Conservation (phyloP, 2,888 invertebrate species). For the Lepeophtheirus nordmannii region DNA sequence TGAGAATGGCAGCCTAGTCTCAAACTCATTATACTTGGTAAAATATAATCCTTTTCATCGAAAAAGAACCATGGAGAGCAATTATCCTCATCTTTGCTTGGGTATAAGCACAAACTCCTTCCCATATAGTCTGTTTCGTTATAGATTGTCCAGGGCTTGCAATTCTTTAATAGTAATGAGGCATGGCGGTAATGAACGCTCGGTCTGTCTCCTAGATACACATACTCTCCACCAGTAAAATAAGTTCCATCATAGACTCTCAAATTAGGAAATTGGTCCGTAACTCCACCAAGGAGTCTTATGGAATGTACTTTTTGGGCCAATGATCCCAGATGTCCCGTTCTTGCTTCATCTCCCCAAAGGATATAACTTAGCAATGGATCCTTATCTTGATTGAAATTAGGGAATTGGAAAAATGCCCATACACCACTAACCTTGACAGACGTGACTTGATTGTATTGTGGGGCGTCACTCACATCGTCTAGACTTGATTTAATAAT, state of each 20-base stretch:
- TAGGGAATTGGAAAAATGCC: background rate
- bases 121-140: background rate
- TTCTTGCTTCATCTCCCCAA: background rate
- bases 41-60: background rate
- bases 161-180: background rate
- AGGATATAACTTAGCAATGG: background rate
- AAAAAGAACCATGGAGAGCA: conserved; percentile 1
- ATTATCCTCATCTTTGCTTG: background rate
- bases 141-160: background rate
- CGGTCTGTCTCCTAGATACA: background rate
- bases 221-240: background rate
- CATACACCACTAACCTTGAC: background rate
- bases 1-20: conserved; percentile 39
- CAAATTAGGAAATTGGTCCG: background rate
- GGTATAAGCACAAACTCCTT: background rate
- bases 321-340: background rate
- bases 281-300: background rate
- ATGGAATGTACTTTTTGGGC: background rate
- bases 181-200: background rate
- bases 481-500: background rate
- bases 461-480: background rate
- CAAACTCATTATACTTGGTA: background rate
- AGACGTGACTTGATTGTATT: background rate
- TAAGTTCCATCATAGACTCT: background rate
- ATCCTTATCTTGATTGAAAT: background rate